Conservation (phyloP, 2,888 invertebrate genomes). For the Chrysodeixis includens region DNA sequence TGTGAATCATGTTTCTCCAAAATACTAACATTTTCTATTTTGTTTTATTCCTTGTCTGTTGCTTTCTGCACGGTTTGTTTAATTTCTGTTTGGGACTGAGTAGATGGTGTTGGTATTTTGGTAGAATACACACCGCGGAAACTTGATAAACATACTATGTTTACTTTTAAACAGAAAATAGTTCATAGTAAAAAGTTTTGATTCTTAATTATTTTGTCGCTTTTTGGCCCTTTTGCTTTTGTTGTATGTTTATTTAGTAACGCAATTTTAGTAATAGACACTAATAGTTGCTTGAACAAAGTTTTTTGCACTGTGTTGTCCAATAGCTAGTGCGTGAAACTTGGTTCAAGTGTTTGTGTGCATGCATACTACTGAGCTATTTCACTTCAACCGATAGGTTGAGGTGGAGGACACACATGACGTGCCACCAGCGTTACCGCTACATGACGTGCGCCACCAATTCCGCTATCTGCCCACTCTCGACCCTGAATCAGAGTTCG, state of each 20-base stretch:
- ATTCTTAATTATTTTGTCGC: conserved; percentile 21
- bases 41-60: conserved; percentile 61
- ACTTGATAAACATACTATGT: conserved; percentile 78
- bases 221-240: conserved; percentile 7
- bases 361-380: conserved; percentile 84
- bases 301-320: conserved; percentile 75
- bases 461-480: conserved; percentile 75
- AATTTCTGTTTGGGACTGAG: conserved; percentile 69
- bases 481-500: conserved; percentile 83
- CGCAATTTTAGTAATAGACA: conserved; percentile 56
- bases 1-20: conserved; percentile 82
- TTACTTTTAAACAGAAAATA: not conserved
- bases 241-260: conserved; percentile 80
- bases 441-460: conserved; percentile 71
- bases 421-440: conserved; percentile 70
- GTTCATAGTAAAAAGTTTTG: conserved; percentile 9
- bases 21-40: conserved; percentile 86
- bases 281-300: conserved; percentile 81
- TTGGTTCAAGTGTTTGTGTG: conserved; percentile 81
- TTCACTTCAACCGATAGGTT: conserved; percentile 86
- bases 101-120: conserved; percentile 89
- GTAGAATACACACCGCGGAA: conserved; percentile 79
- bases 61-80: conserved; percentile 76
- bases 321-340: conserved; percentile 73
- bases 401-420: conserved; percentile 72